Conservation (phyloP, 2,888 invertebrate genomes). For the Penaeus monodon region DNA sequence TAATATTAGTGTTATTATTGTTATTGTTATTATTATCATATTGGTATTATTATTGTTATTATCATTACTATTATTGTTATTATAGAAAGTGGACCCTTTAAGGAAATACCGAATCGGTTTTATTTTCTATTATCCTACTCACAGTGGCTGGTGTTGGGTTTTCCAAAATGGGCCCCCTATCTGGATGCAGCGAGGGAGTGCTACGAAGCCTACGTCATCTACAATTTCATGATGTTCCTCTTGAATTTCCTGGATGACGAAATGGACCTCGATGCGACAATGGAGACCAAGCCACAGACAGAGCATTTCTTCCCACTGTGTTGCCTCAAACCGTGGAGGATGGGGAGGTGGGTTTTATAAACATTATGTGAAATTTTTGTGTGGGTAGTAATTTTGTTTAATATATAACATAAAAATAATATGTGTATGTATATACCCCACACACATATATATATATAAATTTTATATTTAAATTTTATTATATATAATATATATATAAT, state of each 20-base stretch:
- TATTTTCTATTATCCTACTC: slow-evolving; percentile 40
- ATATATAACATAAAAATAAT: too few relatives aligned
- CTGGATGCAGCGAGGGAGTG: slow-evolving; percentile 94
- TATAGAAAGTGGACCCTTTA: not conserved
- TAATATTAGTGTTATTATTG: too few relatives aligned
- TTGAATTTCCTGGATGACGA: slow-evolving; percentile 89
- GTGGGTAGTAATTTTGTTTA: too few relatives aligned
- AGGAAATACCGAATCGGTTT: not conserved
- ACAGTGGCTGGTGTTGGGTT: slow-evolving; percentile 88
- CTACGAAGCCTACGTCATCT: slow-evolving; percentile 97
- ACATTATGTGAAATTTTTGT: too few relatives aligned
- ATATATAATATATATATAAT: too few relatives aligned
- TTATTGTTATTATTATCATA: too few relatives aligned
- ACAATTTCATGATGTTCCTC: slow-evolving; percentile 96
- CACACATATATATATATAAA: too few relatives aligned
- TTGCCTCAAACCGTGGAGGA: slow-evolving; percentile 91
- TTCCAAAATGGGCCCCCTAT: slow-evolving; percentile 80
- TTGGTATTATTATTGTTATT: too few relatives aligned
- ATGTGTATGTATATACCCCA: too few relatives aligned
- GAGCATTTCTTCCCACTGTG: slow-evolving; percentile 92
- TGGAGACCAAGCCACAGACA: slow-evolving; percentile 86
- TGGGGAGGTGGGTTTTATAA: slow-evolving; percentile 80
- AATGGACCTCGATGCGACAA: slow-evolving; percentile 83
- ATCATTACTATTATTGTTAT: not conserved
- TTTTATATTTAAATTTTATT: too few relatives aligned